Percentiles rank a stretch among this genome's conserved stretches.
Conservation (phyloP, 2,888 invertebrate genomes). For the Eilema caniola region DNA sequence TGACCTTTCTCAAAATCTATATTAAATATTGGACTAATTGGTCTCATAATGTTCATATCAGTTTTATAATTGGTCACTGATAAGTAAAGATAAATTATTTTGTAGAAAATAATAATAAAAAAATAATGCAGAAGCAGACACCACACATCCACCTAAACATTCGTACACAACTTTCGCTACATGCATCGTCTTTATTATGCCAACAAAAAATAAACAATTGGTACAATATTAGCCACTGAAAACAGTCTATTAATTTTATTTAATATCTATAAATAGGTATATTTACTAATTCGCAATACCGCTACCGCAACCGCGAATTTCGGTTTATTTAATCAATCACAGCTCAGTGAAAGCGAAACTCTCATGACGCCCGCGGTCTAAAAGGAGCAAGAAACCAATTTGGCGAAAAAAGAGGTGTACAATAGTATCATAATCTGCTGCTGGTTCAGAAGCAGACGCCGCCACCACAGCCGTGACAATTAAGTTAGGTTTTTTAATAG, state of each 20-base stretch:
- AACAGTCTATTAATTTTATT: constrained; percentile 17
- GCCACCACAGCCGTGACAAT: constrained; percentile 74
- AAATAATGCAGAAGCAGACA: neutral
- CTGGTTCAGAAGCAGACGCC: constrained; percentile 40
- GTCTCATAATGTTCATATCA: neutral
- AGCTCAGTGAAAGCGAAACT: constrained; percentile 78
- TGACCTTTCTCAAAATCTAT: no score
- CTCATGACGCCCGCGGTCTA: constrained; percentile 44
- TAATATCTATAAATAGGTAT: constrained; percentile 31
- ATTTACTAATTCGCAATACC: constrained; percentile 45
- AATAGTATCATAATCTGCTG: constrained; percentile 54
- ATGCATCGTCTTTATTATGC: neutral
- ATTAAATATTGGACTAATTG: no score
- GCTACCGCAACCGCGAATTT: constrained; percentile 51
- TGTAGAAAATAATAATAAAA: neutral
- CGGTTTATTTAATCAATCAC: constrained; percentile 62
- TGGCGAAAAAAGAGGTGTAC: constrained; percentile 45
- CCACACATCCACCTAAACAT: neutral
- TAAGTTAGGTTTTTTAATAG: constrained; percentile 74
- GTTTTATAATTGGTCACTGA: neutral
- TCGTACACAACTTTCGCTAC: neutral
- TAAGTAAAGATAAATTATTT: neutral
- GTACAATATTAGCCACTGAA: constrained; percentile 2
- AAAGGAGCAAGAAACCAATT: constrained; percentile 58
- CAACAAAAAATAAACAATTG: no score